Conservation (phyloP, 2,113 vertebrate species). For the Manacus vitellinus region DNA sequence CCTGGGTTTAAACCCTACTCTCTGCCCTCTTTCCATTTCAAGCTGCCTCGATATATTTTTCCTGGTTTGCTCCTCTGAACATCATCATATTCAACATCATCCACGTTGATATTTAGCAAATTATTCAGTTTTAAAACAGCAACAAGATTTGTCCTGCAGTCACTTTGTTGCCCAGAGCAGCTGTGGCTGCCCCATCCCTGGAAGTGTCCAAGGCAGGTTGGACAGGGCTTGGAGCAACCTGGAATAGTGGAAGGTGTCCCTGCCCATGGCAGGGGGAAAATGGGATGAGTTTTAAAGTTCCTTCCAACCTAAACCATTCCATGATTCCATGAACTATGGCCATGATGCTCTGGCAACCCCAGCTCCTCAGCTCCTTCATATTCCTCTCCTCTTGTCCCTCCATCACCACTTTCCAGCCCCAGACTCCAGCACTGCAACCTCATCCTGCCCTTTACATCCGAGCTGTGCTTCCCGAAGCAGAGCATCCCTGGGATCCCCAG, state of each 20-base stretch:
- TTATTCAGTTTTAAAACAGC: neutral
- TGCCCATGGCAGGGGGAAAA: neutral
- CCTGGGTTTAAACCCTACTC: neutral
- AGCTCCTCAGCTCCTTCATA: neutral
- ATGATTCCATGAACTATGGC: fast-evolving
- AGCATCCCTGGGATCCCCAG: neutral
- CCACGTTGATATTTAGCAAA: fast-evolving
- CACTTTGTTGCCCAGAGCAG: neutral
- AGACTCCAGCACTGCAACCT: fast-evolving
- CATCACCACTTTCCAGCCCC: fast-evolving
- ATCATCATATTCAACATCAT: neutral
- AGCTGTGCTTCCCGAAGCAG: neutral
- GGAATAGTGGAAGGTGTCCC: neutral
- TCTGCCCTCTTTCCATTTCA: neutral
- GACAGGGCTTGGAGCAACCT: neutral
- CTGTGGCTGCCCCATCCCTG: neutral
- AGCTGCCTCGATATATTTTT: neutral
- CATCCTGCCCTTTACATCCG: fast-evolving
- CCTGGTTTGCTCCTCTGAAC: neutral
- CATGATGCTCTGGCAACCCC: neutral
- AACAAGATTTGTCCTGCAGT: neutral
- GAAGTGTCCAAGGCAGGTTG: neutral
- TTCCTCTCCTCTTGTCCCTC: neutral
- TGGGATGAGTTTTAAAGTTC: neutral
- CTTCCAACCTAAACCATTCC: neutral